Evolutionary conservation across 2,113 vertebrate genomes (phyloP).

Genomic region (Meleagris gallopavo): DNA sequence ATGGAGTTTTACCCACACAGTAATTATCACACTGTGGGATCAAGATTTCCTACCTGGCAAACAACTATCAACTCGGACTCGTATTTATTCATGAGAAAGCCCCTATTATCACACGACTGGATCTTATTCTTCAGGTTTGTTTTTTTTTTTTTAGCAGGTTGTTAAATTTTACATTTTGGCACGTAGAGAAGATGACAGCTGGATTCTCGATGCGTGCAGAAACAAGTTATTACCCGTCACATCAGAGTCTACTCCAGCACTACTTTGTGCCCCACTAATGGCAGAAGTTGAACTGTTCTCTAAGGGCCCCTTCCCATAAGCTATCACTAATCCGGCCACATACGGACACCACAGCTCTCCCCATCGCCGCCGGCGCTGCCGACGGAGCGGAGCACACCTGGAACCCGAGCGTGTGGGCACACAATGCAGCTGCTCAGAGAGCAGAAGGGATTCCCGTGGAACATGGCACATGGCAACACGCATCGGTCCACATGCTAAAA

Average conservation of each 20-base stretch:
- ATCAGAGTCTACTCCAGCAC: not conserved
- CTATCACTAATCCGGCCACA: not conserved
- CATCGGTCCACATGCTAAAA: slow-evolving; percentile 45
- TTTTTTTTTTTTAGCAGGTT: not conserved
- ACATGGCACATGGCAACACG: slow-evolving; percentile 41
- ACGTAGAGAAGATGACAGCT: not conserved
- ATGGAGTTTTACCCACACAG: not conserved
- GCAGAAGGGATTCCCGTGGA: not conserved
- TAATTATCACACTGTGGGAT: not conserved
- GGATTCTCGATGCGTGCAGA: not conserved
- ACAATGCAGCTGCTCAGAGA: not conserved
- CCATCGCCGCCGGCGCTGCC: not conserved
- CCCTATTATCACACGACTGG: fast-evolving
- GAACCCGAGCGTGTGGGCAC: not conserved
- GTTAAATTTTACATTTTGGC: not conserved
- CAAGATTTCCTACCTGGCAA: not conserved
- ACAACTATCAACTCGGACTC: not conserved
- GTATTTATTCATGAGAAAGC: not conserved
- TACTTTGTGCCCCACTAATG: not conserved
- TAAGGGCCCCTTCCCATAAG: fast-evolving
- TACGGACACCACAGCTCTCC: not conserved
- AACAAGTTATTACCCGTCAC: not conserved
- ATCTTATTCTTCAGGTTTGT: not conserved
- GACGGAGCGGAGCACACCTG: not conserved
- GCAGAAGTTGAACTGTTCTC: not conserved